Percentiles rank a stretch among this genome's conserved stretches.
Conservation (phyloP, 2,888 invertebrate species). For the Endotricha flammealis region DNA sequence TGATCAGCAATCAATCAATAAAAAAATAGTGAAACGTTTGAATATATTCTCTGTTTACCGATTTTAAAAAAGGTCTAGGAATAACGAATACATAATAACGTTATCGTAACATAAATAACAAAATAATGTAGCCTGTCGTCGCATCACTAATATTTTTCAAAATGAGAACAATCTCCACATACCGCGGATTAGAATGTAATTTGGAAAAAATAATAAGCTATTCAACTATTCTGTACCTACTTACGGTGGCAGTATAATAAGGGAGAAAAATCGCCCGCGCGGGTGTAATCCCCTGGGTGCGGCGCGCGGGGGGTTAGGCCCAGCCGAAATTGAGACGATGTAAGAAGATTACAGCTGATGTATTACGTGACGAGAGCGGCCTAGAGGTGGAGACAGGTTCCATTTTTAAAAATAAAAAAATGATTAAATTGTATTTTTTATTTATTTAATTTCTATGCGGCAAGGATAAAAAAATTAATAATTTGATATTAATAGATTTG, state of each 20-base stretch:
- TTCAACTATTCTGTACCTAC: conserved; percentile 20
- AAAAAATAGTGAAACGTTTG: too few relatives aligned
- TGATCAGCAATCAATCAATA: too few relatives aligned
- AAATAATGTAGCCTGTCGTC: too few relatives aligned
- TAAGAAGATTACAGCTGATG: conserved; percentile 72
- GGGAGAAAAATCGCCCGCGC: conserved; percentile 39
- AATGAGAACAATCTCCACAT: too few relatives aligned
- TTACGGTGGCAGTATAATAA: conserved; percentile 27
- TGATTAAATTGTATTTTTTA: not conserved
- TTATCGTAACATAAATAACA: too few relatives aligned
- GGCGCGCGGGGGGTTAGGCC: conserved; percentile 28
- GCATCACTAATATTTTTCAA: too few relatives aligned
- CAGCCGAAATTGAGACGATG: conserved; percentile 60
- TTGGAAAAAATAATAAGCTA: conserved; percentile 8
- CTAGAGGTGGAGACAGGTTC: conserved; percentile 13
- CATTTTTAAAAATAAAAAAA: conserved; percentile 10
- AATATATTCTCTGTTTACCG: too few relatives aligned
- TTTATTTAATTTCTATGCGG: not conserved
- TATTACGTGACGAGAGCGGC: conserved; percentile 54
- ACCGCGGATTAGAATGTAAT: conserved; percentile 6
- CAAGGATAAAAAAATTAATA: too few relatives aligned
- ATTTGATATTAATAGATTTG: too few relatives aligned
- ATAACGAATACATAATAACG: too few relatives aligned
- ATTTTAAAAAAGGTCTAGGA: too few relatives aligned
- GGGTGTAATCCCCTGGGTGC: conserved; percentile 43